Percentiles rank a stretch among this genome's conserved stretches.
Evolutionary conservation across 2,797 vertebrate species (phyloP).

Genomic region (Anableps anableps): DNA sequence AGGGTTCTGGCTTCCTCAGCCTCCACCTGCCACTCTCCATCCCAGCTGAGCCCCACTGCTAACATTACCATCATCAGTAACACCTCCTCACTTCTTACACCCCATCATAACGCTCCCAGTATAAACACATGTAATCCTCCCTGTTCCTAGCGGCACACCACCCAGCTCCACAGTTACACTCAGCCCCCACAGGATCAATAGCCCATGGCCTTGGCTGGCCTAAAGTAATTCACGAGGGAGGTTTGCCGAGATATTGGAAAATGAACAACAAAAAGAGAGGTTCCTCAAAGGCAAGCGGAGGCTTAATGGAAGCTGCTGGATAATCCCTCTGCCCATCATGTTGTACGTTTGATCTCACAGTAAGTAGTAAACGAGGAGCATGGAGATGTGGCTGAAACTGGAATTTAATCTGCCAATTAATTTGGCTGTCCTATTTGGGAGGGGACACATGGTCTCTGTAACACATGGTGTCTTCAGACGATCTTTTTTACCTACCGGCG

Average conservation of each 20-base stretch:
- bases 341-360: conserved; percentile 62
- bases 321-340: conserved; percentile 62
- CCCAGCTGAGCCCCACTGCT: conserved; percentile 76
- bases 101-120: conserved; percentile 20
- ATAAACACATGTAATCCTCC: conserved; percentile 20
- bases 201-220: conserved; percentile 60
- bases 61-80: conserved; percentile 47
- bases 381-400: conserved; percentile 41
- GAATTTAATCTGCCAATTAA: conserved; percentile 53
- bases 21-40: conserved; percentile 79
- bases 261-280: conserved; percentile 55
- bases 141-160: conserved; percentile 14
- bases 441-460: conserved; percentile 40
- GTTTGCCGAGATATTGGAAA: conserved; percentile 50
- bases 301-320: conserved; percentile 58
- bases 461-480: conserved; percentile 44
- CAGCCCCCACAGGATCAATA: conserved; percentile 66
- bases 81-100: conserved; percentile 19
- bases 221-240: conserved; percentile 48
- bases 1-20: conserved; percentile 68
- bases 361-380: conserved; percentile 49
- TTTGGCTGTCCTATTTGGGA: conserved; percentile 24
- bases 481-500: conserved; percentile 18
- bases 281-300: conserved; percentile 62
- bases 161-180: conserved; percentile 21